Conservation (phyloP, 1,140 invertebrate genomes). For the Oedothorax gibbosus region DNA sequence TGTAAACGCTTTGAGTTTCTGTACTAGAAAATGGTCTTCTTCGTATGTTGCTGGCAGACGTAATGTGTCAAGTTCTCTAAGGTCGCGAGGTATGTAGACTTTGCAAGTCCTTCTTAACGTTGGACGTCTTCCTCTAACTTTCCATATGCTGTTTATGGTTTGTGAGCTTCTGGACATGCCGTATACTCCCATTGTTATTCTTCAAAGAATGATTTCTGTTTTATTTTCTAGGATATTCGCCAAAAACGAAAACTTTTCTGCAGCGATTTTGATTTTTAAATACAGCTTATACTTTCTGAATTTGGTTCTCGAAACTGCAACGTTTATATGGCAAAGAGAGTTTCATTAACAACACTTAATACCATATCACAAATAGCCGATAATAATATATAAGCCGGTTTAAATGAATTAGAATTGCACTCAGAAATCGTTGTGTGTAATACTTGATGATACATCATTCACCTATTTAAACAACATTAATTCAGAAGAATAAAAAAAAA, state of each 20-base stretch:
- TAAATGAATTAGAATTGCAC: neutral
- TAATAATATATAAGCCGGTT: neutral
- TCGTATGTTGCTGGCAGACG: conserved; percentile 55
- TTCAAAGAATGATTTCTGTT: neutral
- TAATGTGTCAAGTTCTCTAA: conserved; percentile 40
- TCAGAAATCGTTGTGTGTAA: no score
- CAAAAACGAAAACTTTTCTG: no score
- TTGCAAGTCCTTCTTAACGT: conserved; percentile 54
- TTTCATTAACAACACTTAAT: conserved; percentile 28
- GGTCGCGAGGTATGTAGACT: conserved; percentile 49
- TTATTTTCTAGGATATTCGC: neutral
- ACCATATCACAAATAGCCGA: conserved; percentile 6
- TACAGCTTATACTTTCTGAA: neutral
- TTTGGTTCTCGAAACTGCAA: neutral
- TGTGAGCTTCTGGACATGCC: conserved; percentile 47
- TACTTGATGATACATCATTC: no score
- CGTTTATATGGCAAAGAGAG: conserved; percentile 13
- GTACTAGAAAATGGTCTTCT: conserved; percentile 48
- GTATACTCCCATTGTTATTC: neutral
- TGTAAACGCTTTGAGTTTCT: conserved; percentile 51
- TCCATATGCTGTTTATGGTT: conserved; percentile 55
- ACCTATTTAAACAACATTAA: no score
- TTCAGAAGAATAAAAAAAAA: no score
- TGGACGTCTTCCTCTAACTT: conserved; percentile 48
- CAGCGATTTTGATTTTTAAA: neutral